Conservation (phyloP, 2,113 vertebrate species). For the Xerus inauris region DNA sequence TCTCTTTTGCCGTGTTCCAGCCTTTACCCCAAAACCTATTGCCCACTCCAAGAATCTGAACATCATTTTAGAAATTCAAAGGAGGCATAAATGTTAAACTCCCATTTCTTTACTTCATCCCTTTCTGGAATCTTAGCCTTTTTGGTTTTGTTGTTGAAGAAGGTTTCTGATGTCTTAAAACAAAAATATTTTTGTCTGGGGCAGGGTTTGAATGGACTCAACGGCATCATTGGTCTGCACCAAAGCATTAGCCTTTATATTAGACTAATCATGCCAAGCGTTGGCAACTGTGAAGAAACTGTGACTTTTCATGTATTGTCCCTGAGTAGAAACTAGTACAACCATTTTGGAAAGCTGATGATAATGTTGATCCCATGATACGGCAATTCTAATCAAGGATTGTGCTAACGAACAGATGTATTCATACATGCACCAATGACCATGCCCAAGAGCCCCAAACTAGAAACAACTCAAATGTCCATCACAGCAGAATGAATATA, state of each 20-base stretch:
- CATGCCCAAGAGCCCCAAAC: neutral
- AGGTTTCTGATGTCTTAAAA: neutral
- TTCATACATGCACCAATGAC: neutral
- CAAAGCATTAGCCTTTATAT: neutral
- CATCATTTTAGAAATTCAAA: neutral
- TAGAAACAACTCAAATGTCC: neutral
- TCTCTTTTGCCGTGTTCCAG: neutral
- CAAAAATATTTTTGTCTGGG: neutral
- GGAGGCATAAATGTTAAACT: neutral
- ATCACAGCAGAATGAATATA: neutral
- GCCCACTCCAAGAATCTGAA: neutral
- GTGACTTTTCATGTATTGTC: neutral
- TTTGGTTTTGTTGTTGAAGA: neutral
- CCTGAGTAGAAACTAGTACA: neutral
- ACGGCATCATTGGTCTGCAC: neutral
- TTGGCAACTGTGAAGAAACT: neutral
- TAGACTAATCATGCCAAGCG: neutral
- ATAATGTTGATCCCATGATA: neutral
- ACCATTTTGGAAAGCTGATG: conserved; percentile 13
- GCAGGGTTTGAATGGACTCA: neutral
- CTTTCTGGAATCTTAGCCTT: neutral
- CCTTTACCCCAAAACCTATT: neutral
- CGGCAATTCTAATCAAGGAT: neutral
- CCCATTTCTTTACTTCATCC: neutral
- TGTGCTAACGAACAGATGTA: neutral